Conservation (phyloP, 2,888 invertebrate species). For the Drosophila helvetica region DNA sequence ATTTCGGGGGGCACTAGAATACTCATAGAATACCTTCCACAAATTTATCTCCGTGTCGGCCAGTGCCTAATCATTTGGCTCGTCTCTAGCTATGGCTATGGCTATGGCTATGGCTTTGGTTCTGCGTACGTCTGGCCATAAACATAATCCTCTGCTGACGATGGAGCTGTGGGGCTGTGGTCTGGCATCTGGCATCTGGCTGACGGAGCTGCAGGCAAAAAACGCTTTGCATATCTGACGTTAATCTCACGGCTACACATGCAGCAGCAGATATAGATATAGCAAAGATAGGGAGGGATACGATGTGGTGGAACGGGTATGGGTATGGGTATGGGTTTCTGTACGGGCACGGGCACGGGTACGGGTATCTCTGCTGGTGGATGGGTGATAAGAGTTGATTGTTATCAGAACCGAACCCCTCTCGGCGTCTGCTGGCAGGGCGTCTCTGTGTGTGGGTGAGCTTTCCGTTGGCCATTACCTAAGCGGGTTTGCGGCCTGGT, state of each 20-base stretch:
- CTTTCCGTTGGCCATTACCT: conserved; percentile 67
- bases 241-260: conserved; percentile 60
- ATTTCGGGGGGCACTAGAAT: background rate
- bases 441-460: conserved; percentile 13
- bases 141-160: conserved; percentile 65
- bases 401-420: conserved; percentile 59
- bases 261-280: conserved; percentile 2
- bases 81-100: background rate
- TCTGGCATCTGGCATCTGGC: background rate
- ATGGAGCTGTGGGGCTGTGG: conserved; percentile 6
- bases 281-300: conserved; percentile 31
- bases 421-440: conserved; percentile 21
- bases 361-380: conserved; percentile 55
- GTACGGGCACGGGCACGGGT: conserved; percentile 41
- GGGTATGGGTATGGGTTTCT: conserved; percentile 40
- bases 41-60: background rate
- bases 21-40: background rate
- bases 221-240: conserved; percentile 57
- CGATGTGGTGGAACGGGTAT: conserved; percentile 29
- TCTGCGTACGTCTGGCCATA: conserved; percentile 49
- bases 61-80: conserved; percentile 1
- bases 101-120: background rate
- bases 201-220: conserved; percentile 39
- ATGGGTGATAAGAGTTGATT: conserved; percentile 73
- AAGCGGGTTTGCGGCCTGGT: conserved; percentile 60